phyloP scores from a whole-genome alignment of 2,888 invertebrate species.

The Nemurella pictetii region DNA sequence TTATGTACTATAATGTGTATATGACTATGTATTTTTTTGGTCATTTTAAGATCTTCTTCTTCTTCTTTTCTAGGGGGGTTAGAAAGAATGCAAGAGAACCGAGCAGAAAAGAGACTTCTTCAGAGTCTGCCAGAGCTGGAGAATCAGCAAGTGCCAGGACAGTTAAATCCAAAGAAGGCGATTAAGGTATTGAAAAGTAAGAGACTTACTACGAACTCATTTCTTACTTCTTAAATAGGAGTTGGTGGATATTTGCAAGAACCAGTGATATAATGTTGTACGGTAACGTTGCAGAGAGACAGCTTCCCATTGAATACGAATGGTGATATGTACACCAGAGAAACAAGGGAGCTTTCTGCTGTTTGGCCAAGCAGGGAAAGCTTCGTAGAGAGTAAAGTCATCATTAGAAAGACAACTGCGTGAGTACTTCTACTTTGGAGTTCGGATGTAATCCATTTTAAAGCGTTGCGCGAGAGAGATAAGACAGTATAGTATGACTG shows the following conservation, averaged over 20 bases:
- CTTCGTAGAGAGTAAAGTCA: constrained; percentile 34
- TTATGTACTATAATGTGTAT: not conserved
- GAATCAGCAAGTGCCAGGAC: constrained; percentile 34
- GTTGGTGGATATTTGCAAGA: not conserved
- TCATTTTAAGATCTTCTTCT: not conserved
- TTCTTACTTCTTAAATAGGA: constrained; percentile 1
- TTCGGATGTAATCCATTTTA: too few relatives aligned
- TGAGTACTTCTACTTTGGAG: constrained; percentile 27
- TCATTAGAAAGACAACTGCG: constrained; percentile 36
- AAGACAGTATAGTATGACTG: too few relatives aligned
- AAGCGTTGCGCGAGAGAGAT: too few relatives aligned
- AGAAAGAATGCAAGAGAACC: constrained; percentile 31
- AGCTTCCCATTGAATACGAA: constrained; percentile 31
- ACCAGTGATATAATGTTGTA: not conserved
- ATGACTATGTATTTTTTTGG: not conserved
- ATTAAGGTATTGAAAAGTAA: constrained; percentile 43
- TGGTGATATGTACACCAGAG: constrained; percentile 25
- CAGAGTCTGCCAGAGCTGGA: constrained; percentile 39
- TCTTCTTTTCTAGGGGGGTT: constrained; percentile 31
- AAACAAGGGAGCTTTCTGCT: constrained; percentile 35
- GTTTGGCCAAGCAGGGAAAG: constrained; percentile 42
- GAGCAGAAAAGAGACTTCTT: constrained; percentile 33
- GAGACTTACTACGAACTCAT: constrained; percentile 34
- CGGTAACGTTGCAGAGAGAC: constrained; percentile 30
- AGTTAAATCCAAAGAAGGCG: constrained; percentile 38